Base-by-base conservation (phyloP, 2,113 vertebrate species). In the Diglossa brunneiventris region DNA sequence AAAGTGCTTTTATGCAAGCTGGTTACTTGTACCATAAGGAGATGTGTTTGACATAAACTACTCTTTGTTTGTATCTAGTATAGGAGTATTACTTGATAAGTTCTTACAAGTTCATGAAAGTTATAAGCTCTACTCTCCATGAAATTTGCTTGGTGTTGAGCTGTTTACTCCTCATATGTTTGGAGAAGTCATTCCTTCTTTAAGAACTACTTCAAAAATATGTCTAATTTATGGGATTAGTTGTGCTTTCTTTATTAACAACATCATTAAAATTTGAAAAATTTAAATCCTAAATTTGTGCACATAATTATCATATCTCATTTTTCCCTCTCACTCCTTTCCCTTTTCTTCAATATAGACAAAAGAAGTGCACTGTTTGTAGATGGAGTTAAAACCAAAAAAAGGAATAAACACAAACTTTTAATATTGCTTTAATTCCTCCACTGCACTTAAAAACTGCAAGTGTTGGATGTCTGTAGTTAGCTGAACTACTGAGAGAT, bases 401-500 rank as follows among this genome's bases (percentile, higher is more conserved):
- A 53, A 73, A 69, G 56, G 10, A 61, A 31, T 30, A 37, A 44
- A 80, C 42, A 41, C 4, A 3, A 15, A 21, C 14, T 83, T 84
- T 14, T 49, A 52, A 7, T 69, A 24, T 7, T 88, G 30, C 35
- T 66, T 85, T 44, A 41, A 8, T 23, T 83, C 30, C 82, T 83
- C 21, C 22, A 44, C 27, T 86, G 13, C 26, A 56, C 21, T 41
- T 86, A 46, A 64, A 53, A 85, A 21, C 13, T 80, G 49, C 41
- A 77, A 39, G 9, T 63, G 7, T 77, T 86, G 18, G 53, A 39
- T 68, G 7, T 41, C 41, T 73, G 27, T 28, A 87, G 7, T 78
- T 41, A 95, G 31, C 18, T 92, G 53, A 92, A 77, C 74, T 96
- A 28, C 68, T 73, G 62, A 91, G 62, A 94, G 53, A 56, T 73